Base-by-base conservation (phyloP, 2,888 invertebrate genomes). In the Tryphoninae sp. region DNA sequence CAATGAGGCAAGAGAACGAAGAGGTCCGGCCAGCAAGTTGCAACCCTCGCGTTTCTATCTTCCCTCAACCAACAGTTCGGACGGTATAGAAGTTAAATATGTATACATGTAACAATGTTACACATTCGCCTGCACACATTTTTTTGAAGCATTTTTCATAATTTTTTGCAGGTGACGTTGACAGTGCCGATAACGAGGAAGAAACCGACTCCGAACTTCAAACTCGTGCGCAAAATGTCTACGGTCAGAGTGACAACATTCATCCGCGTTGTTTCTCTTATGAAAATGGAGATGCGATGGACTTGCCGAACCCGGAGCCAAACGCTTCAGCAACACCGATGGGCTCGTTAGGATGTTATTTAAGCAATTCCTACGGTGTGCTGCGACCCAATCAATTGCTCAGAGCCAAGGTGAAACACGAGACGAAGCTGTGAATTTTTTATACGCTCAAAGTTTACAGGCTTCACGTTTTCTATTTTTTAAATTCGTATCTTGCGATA, bases 11-110 rank as follows among this genome's bases (percentile, higher is more conserved):
- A 87, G 95, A 83, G 93, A 93, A 49, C 90, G 94, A 83, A 93
- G 95, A 84, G 93, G 94, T 74, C 92, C 95, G 80, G 93, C 95
- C 83, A 92, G 94, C 78, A 95, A 95, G 89, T 71, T 88, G 51
- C 86, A 88, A 26, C 85, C 89, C 3, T 89, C 91, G 8, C 89
- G 90, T 2, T 95, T 95, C 83, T 95, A 95, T 87, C 94, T 96
- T 23, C 95, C 96, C 9, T 96, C 96, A 85, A 97, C 96, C 51
- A 97, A 97, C 89, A 97, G 97, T 87, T 97, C 97, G 86, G 97
- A 97, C 89, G 97, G 97, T 96, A 90, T 9, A 65, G 16, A 33
- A 26, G 1, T 6, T 2, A 40, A 62, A 40, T 45, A 45, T 6
- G 6, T 33, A 33, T 6, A 45, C 11, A 33, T 11, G 9, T 23